Evolutionary conservation across 2,113 vertebrate genomes (phyloP).

Genomic region (Sebastes fasciatus): DNA sequence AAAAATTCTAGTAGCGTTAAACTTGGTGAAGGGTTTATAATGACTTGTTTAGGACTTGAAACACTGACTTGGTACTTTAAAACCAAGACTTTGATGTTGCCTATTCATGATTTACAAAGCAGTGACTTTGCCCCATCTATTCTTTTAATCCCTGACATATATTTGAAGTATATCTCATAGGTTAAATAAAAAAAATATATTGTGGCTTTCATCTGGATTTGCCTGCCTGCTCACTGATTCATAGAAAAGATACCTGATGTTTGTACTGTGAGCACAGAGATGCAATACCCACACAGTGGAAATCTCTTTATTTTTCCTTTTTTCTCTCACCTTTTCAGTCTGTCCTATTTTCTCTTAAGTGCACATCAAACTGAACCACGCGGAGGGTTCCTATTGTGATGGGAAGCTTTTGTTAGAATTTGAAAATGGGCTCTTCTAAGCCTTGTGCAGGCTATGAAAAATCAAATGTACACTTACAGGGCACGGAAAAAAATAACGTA

Average conservation of each 20-base stretch:
- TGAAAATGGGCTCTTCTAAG: conserved; percentile 29
- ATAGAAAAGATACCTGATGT: conserved; percentile 17
- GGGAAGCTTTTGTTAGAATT: conserved; percentile 38
- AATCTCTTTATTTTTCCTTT: conserved; percentile 28
- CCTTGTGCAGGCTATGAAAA: conserved; percentile 14
- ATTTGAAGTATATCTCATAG: not conserved
- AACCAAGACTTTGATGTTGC: not conserved
- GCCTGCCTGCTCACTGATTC: conserved; percentile 7
- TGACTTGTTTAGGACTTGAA: too few relatives aligned
- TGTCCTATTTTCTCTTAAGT: conserved; percentile 50
- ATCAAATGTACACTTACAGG: not conserved
- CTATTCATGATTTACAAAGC: not conserved
- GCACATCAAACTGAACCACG: conserved; percentile 44
- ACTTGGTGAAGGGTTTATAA: too few relatives aligned
- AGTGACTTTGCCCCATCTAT: not conserved
- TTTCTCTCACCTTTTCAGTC: conserved; percentile 16
- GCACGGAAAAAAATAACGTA: conserved; percentile 3
- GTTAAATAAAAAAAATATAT: conserved; percentile 8
- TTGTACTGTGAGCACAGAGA: conserved; percentile 9
- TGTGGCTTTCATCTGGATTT: conserved; percentile 33
- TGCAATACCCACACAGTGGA: conserved; percentile 18
- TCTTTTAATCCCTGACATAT: not conserved
- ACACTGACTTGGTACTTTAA: not conserved
- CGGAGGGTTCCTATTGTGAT: conserved; percentile 39
- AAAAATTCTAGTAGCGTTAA: too few relatives aligned